phyloP scores from a whole-genome alignment of 2,888 invertebrate genomes.

The Campoletis raptor region DNA sequence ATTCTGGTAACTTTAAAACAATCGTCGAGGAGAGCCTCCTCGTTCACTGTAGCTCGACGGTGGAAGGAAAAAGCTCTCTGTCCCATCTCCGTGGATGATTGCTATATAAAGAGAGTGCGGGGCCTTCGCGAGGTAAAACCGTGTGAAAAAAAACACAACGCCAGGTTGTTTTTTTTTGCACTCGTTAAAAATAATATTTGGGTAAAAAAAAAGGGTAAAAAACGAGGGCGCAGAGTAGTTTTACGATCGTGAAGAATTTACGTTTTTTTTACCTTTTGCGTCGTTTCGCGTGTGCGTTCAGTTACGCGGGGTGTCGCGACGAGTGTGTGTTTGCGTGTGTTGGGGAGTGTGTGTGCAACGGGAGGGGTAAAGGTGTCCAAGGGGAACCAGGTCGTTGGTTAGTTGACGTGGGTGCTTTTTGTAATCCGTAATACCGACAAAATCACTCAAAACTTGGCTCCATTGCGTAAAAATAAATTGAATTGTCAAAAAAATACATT shows the following conservation, averaged over 20 bases:
- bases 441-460: background rate
- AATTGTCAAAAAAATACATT: background rate
- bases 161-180: background rate
- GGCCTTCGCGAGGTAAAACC: background rate
- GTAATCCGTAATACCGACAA: conserved; percentile 3
- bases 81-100: background rate
- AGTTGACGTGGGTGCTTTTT: conserved; percentile 64
- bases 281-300: conserved; percentile 23
- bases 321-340: background rate
- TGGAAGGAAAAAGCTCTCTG: conserved; percentile 9
- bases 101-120: conserved; percentile 20
- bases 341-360: background rate
- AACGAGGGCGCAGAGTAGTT: background rate
- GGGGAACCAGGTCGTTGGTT: conserved; percentile 65
- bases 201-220: background rate
- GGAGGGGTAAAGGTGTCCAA: conserved; percentile 58
- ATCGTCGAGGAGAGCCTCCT: background rate
- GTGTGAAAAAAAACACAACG: conserved; percentile 6
- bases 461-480: background rate
- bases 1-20: conserved; percentile 5
- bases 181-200: background rate
- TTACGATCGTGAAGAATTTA: background rate
- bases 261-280: conserved; percentile 5
- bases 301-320: conserved; percentile 33
- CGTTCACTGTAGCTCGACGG: conserved; percentile 4